Conservation (phyloP, 2,888 invertebrate genomes). For the Troides aeacus region DNA sequence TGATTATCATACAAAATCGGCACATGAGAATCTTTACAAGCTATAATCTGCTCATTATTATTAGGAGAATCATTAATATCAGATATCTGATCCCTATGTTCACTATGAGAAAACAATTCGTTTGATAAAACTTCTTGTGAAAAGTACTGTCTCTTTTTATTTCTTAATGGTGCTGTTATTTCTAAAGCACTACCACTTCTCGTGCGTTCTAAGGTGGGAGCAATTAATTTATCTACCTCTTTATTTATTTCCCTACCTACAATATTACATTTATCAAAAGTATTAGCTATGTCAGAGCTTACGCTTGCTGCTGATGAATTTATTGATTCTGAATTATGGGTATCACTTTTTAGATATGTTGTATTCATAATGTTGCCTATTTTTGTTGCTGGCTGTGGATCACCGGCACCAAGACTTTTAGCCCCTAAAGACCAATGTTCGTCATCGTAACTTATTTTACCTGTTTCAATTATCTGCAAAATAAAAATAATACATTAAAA, state of each 20-base stretch:
- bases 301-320: conserved; percentile 59
- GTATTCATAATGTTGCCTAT: conserved; percentile 69
- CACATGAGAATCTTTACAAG: conserved; percentile 47
- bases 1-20: conserved; percentile 70
- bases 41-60: conserved; percentile 33
- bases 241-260: conserved; percentile 60
- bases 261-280: conserved; percentile 51
- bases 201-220: conserved; percentile 65
- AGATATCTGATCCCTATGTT: conserved; percentile 31
- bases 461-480: conserved; percentile 61
- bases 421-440: conserved; percentile 53
- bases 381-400: conserved; percentile 37
- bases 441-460: conserved; percentile 57
- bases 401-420: conserved; percentile 29
- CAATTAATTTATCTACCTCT: conserved; percentile 68
- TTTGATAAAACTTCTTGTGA: conserved; percentile 70
- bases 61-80: neutral
- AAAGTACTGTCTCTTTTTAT: conserved; percentile 66
- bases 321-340: conserved; percentile 53
- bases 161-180: conserved; percentile 60
- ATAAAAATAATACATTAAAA: conserved; percentile 23
- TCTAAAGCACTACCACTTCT: conserved; percentile 69
- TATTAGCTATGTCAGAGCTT: conserved; percentile 61
- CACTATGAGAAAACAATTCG: conserved; percentile 42
- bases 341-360: conserved; percentile 51